phyloP scores from a whole-genome alignment of 2,888 invertebrate genomes.

The Blastobasis adustella region DNA sequence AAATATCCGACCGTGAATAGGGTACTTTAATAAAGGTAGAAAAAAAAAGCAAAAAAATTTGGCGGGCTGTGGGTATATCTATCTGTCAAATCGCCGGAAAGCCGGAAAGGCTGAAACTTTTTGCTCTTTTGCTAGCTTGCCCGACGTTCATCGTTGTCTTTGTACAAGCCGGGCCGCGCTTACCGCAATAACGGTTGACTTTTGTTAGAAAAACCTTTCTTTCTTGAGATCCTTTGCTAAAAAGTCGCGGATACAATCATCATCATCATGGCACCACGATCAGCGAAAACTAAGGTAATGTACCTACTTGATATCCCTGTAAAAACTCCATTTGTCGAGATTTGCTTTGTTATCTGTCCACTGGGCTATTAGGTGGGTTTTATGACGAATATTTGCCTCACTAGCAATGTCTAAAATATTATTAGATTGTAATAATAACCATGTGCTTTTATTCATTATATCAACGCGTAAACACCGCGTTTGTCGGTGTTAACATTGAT shows the following conservation, averaged over 20 bases:
- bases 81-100: conserved; percentile 49
- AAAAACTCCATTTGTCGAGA: conserved; percentile 24
- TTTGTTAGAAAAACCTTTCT: conserved; percentile 16
- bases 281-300: conserved; percentile 57
- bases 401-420: no score
- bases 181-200: conserved; percentile 18
- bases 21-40: background rate
- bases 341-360: conserved; percentile 39
- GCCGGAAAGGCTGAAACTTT: conserved; percentile 44
- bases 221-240: conserved; percentile 16
- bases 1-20: no score
- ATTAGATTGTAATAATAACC: no score
- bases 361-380: conserved; percentile 16
- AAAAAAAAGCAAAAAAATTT: conserved; percentile 28
- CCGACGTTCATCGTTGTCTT: conserved; percentile 21
- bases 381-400: conserved; percentile 2
- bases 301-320: conserved; percentile 15
- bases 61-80: conserved; percentile 37
- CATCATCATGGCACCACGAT: conserved; percentile 46
- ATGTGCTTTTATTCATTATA: no score
- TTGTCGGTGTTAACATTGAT: no score
- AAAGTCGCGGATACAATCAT: conserved; percentile 26
- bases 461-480: no score
- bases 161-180: conserved; percentile 19
- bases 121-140: conserved; percentile 23